A percentile compares a stretch with the other conserved stretches of the same genome.
These are phyloP conservation scores for Leptopilina boulardi DNA, from an alignment of 1,140 invertebrate species.

Conservation along the genomic window DNA sequence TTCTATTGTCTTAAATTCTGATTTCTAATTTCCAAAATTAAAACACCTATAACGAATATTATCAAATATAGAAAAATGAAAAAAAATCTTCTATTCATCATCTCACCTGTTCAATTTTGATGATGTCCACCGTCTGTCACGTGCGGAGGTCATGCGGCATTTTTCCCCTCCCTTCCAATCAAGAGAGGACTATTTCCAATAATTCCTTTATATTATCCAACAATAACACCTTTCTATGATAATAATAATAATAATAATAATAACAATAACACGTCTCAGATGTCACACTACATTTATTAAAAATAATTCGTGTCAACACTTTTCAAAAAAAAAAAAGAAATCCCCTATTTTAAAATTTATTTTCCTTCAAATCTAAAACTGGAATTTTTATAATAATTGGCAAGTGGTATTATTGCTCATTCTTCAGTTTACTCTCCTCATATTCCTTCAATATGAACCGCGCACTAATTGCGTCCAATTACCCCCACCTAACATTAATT, in stretches of 20 bases:
- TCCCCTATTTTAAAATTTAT: no score
- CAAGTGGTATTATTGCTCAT: not conserved
- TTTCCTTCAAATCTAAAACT: no score
- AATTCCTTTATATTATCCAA: not conserved
- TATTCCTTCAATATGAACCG: constrained; percentile 27
- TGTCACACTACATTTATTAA: not conserved
- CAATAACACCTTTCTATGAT: not conserved
- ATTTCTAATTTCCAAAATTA: no score
- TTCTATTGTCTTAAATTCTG: no score
- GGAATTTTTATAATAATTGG: not conserved
- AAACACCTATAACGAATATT: no score
- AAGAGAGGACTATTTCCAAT: not conserved
- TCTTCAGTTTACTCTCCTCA: not conserved
- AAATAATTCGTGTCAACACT: not conserved
- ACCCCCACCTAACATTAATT: constrained; percentile 56
- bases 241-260: not conserved
- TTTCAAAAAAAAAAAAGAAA: not conserved
- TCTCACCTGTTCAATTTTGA: constrained; percentile 21
- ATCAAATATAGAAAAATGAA: no score
- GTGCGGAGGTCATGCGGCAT: constrained; percentile 22
- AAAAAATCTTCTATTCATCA: no score
- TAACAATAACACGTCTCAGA: not conserved
- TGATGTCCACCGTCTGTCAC: constrained; percentile 26
- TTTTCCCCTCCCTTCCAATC: not conserved
- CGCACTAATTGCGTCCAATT: constrained; percentile 63